Evolutionary conservation across 2,888 invertebrate species (phyloP).

Genomic region (Chorisops tibialis): DNA sequence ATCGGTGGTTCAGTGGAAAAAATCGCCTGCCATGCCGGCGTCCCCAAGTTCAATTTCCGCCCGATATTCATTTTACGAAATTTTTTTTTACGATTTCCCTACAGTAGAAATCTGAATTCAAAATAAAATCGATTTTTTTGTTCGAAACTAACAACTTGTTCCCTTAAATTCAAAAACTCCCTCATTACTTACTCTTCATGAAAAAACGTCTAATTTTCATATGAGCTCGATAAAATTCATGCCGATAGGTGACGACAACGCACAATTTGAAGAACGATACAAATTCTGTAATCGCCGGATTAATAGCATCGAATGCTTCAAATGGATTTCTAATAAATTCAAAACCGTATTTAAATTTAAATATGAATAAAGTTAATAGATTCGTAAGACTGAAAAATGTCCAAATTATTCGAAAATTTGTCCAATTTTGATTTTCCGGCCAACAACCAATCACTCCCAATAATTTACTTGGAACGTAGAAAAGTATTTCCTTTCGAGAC

Average conservation of each 20-base stretch:
- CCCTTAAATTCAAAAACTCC: too few relatives aligned
- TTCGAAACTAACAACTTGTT: too few relatives aligned
- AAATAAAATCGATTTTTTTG: too few relatives aligned
- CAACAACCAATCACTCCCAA: conserved; percentile 2
- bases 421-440: conserved; percentile 3
- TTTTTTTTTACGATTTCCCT: too few relatives aligned
- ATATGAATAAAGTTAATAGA: background rate
- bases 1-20: too few relatives aligned
- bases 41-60: too few relatives aligned
- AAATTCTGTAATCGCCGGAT: conserved; percentile 23
- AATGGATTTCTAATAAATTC: conserved; percentile 9
- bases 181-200: conserved; percentile 1
- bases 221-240: conserved; percentile 12
- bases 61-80: too few relatives aligned
- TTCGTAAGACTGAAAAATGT: background rate
- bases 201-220: conserved; percentile 1
- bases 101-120: too few relatives aligned
- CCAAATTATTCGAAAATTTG: background rate
- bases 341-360: conserved; percentile 13
- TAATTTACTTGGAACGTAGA: conserved; percentile 4
- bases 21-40: too few relatives aligned
- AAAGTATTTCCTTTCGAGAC: background rate
- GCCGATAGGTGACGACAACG: conserved; percentile 14
- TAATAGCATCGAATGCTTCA: conserved; percentile 25
- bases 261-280: conserved; percentile 28